A percentile compares a stretch with the other conserved stretches of the same genome.
phyloP scores from a whole-genome alignment of 2,888 invertebrate genomes.

The Protonemura montana region DNA sequence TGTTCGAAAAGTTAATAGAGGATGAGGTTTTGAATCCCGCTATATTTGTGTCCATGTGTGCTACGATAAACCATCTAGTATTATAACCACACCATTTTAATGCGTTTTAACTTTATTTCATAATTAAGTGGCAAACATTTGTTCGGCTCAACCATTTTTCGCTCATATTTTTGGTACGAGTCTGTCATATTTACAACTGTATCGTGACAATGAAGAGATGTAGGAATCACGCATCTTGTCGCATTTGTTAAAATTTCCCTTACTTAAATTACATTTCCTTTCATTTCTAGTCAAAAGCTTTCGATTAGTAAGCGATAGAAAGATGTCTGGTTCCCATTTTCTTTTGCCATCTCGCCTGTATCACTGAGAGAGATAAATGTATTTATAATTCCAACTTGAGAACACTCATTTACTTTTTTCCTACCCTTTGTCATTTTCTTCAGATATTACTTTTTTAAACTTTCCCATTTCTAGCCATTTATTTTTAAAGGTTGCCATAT shows the following conservation, averaged over 20 bases:
- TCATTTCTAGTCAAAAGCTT: too few relatives aligned
- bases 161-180: neutral
- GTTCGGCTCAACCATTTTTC: neutral
- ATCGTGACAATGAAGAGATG: too few relatives aligned
- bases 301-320: too few relatives aligned
- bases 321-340: neutral
- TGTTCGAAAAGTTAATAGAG: neutral
- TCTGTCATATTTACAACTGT: neutral
- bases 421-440: slow-evolving; percentile 12
- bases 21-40: slow-evolving; percentile 1
- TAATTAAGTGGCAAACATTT: neutral
- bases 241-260: too few relatives aligned
- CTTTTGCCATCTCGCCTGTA: neutral
- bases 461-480: slow-evolving; percentile 34
- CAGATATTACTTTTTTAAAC: slow-evolving; percentile 15
- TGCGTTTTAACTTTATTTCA: slow-evolving; percentile 4
- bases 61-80: neutral
- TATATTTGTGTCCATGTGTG: slow-evolving; percentile 2
- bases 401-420: neutral
- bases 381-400: neutral
- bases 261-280: too few relatives aligned
- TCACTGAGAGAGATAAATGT: neutral
- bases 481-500: slow-evolving; percentile 40
- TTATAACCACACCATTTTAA: neutral
- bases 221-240: too few relatives aligned